Percentiles rank a stretch among this genome's conserved stretches.
phyloP scores from a whole-genome alignment of 2,888 invertebrate species.

The Eutolmus rufibarbis region DNA sequence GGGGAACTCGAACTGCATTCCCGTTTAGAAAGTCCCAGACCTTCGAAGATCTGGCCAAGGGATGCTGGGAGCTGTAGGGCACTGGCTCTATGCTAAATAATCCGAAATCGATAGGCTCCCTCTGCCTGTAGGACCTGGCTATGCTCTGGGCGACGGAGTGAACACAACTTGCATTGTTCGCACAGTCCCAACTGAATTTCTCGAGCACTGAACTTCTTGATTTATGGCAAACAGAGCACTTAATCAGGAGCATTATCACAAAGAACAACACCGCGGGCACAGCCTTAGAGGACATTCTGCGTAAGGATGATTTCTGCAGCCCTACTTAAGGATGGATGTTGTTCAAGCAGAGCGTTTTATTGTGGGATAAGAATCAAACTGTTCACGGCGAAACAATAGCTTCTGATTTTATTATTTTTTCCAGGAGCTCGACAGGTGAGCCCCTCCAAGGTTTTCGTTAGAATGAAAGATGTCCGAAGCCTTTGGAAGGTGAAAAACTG shows the following conservation, averaged over 20 bases:
- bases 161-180: constrained; percentile 70
- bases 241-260: not conserved
- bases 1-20: constrained; percentile 59
- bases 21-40: constrained; percentile 58
- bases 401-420: constrained; percentile 62
- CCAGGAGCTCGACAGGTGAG: constrained; percentile 41
- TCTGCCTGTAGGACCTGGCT: constrained; percentile 65
- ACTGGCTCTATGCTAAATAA: constrained; percentile 67
- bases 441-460: constrained; percentile 31
- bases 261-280: not conserved
- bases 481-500: not conserved
- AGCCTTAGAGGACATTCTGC: not conserved
- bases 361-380: constrained; percentile 57
- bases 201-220: constrained; percentile 50
- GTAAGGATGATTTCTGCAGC: not conserved
- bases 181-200: constrained; percentile 64
- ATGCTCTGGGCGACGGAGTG: constrained; percentile 65
- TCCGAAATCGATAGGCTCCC: constrained; percentile 67
- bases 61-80: constrained; percentile 50
- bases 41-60: constrained; percentile 54
- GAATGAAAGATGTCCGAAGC: constrained; percentile 43
- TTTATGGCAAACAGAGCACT: not conserved
- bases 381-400: constrained; percentile 58
- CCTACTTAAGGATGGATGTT: not conserved
- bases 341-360: not conserved